Conservation (phyloP, 37 sponge, comb jelly and placozoan species). For the Spongilla lacustris region DNA sequence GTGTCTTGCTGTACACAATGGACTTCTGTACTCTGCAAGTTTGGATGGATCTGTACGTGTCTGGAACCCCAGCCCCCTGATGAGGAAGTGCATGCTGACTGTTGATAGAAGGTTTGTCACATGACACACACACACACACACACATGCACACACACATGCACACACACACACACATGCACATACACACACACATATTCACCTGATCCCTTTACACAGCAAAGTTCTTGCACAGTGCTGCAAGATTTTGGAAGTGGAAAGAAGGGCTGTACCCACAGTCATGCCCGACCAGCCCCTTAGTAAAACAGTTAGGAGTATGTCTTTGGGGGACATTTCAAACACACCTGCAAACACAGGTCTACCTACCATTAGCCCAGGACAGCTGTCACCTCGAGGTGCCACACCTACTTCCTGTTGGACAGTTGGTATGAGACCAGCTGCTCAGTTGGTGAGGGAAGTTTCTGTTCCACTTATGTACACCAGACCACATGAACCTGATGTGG, state of each 20-base stretch:
- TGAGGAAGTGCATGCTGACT: constrained; percentile 22
- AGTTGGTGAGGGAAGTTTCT: background rate
- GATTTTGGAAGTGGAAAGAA: background rate
- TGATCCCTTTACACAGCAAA: too few relatives aligned
- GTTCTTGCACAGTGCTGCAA: background rate
- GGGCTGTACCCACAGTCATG: background rate
- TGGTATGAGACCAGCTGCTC: background rate
- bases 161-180: too few relatives aligned
- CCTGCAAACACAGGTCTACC: too few relatives aligned
- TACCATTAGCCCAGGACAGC: background rate
- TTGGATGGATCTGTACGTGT: constrained; percentile 60
- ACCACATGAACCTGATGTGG: background rate
- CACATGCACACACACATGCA: background rate
- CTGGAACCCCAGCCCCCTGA: constrained; percentile 50
- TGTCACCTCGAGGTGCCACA: background rate
- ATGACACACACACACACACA: background rate
- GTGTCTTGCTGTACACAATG: constrained; percentile 51
- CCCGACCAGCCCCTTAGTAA: background rate
- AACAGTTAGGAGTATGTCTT: background rate
- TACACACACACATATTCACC: too few relatives aligned
- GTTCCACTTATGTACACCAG: background rate
- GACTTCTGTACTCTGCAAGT: constrained; percentile 39
- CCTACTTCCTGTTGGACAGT: background rate
- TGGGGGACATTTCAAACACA: background rate
- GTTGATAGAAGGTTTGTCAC: constrained; percentile 42